Base-by-base conservation (phyloP, 2,888 invertebrate species). In the Omphaloscelis lunosa region DNA sequence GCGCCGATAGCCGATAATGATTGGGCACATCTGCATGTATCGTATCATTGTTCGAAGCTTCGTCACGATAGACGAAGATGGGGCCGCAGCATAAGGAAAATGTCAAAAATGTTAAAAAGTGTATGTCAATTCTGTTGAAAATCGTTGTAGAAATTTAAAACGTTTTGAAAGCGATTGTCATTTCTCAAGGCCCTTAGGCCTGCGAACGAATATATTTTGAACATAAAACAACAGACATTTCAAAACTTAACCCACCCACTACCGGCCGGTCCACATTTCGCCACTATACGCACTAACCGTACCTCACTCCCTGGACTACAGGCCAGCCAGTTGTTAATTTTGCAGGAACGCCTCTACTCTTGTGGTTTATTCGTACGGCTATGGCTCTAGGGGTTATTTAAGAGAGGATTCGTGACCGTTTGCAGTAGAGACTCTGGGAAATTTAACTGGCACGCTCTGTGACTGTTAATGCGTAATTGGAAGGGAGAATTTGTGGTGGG, bases 341-440 rank as follows among this genome's bases (percentile, higher is more conserved):
- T 91, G 93, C 91, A 93, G 91, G 92, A 92, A 90, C 93, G 91
- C 90, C 91, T 91, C 91, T 89, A 85, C 91, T 89, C 91, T 90
- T 88, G 92, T 94, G 92, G 93, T 94, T 94, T 93, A 94, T 93
- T 91, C 91, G 89, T 88, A 88, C 81, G 81, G 86, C 79, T 88
- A 85, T 83, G 84, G 90, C 88, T 79, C 89, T 88, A 88, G 91
- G 39, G 81, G 88, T 88, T 88, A 93, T 93, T 94, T 94, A 94
- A 91, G 89, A 85, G 88, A 80, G 85, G 83, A 85, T 88, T 79
- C 90, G 90, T 91, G 90, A 89, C 89, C 88, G 84, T 82, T 82
- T 75, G 86, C 90, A 87, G 89, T 90, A 86, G 82, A 80, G 74
- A 66, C 65, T 77, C 85, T 84, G 83, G 84, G 84, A 87, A 91